Base-by-base conservation (phyloP, 2,888 invertebrate genomes). In the Coleophora flavipennella region DNA sequence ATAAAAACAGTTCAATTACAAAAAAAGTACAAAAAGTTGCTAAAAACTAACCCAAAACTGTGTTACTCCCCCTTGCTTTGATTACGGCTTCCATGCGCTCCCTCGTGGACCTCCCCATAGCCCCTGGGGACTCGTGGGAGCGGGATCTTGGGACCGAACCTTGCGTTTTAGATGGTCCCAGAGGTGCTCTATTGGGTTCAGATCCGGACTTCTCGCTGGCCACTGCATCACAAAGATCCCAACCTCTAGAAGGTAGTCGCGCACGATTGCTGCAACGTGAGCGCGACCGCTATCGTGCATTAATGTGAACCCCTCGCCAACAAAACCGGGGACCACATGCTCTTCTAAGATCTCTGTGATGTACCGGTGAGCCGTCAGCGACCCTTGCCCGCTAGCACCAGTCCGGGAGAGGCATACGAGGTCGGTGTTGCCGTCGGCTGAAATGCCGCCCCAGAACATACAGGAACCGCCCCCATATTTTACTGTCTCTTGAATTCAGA, bases 401-500 rank as follows among this genome's bases (percentile, higher is more conserved):
- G 41, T 45, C 36, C 39, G 46, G 39, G 37, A 41, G 38, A 41
- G 44, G 41, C 33, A 44, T 25, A 43, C 45, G 43, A 48, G 45
- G 43, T 33, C 49, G 48, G 41, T 44, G 40, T 43, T 43, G 41
- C 35, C 41, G 13, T 38, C 38, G n/a, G 35, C 33, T 10, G 35
- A 42, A 13, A 41, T 40, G 20, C 40, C 40, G 40, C 40, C 42
- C 38, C 35, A 40, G 31, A 36, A 40, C 36, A 37, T 37, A 29
- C 39, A 40, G 29, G 36, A 40, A 33, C 41, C 44, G 27, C 38
- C 38, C 8, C 38, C 40, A 31, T 42, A 44, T 27, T 38, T 37
- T n/a, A 42, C 38, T 27, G 42, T 41, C 36, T 46, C 42, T 34
- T 40, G 33, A 26, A 37, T 42, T 36, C 44, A 40, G 39, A 44